Evolutionary conservation across 1,140 invertebrate species (phyloP).

Genomic region (Nasonia vitripennis): DNA sequence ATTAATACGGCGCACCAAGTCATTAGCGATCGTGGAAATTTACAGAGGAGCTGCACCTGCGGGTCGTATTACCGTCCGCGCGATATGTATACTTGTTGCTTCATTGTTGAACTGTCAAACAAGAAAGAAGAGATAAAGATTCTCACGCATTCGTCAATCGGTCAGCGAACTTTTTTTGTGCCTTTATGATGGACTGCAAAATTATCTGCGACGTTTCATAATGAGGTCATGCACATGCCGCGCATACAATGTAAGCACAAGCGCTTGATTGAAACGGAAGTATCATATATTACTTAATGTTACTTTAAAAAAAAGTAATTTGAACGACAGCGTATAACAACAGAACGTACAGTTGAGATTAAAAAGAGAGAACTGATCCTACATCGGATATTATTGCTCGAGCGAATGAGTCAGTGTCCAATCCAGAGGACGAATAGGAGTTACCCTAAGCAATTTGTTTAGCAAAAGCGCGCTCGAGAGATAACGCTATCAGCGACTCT

Average conservation of each 20-base stretch:
- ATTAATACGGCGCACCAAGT: conserved; percentile 15
- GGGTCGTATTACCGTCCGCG: not conserved
- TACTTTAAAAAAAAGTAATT: too few species aligned
- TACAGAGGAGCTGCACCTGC: not conserved
- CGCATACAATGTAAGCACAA: too few species aligned
- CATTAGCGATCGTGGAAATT: conserved; percentile 24
- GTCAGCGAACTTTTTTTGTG: not conserved
- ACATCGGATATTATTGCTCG: conserved; percentile 53
- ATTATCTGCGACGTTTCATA: too few species aligned
- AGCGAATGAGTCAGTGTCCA: conserved; percentile 58
- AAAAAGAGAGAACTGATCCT: too few species aligned
- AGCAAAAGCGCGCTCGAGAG: conserved; percentile 49
- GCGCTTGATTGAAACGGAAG: too few species aligned
- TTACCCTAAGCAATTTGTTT: conserved; percentile 46
- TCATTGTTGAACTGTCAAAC: not conserved
- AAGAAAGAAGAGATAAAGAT: conserved; percentile 3
- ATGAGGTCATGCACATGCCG: too few species aligned
- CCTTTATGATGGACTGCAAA: too few species aligned
- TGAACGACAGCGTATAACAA: too few species aligned
- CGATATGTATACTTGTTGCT: not conserved
- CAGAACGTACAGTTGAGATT: too few species aligned
- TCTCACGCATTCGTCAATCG: not conserved
- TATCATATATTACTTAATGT: too few species aligned
- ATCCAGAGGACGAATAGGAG: conserved; percentile 30
- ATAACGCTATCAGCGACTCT: conserved; percentile 59